Evolutionary conservation across 2,888 invertebrate genomes (phyloP), one percentile per base, ranked within the genome.

Genomic region (Papilio demoleus): DNA sequence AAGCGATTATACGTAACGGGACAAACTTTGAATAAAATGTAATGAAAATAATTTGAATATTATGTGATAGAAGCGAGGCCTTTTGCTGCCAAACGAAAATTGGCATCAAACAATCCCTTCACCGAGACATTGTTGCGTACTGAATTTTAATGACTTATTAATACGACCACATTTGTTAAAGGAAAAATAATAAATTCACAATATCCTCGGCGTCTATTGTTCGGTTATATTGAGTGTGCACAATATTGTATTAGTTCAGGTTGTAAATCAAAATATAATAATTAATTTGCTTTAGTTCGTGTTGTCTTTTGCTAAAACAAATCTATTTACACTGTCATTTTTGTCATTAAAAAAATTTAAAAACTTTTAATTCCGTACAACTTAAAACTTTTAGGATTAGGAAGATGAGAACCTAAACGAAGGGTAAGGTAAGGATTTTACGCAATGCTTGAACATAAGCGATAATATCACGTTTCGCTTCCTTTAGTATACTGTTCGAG

Each of bases 91-190:
- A 74, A 70, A 67, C 68, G 68, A 75, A 75, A 75, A 78, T 77
- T 78, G 76, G 76, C 77, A 81, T 62, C 73, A 73, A 70, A 68
- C 71, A 61, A 71, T 68, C 76, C 75, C 73, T 74, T 77, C 76
- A 76, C 78, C 70, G 64, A 53, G 72, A 67, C 70, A 45, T 72
- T 68, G 73, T 65, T 73, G 76, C 73, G 78, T 67, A 72, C 72
- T 76, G 81, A 81, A 82, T 82, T 77, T 73, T 74, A 81, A 82
- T 81, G 70, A 56, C 68, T 66, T 73, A 72, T 74, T 73, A 75
- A 75, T 71, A 74, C 72, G 70, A 72, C 67, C 71, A 74, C 72
- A 71, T 73, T 71, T 72, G 70, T 74, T 76, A 77, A 74, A 76
- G 77, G 77, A 76, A 78, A 77, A 77, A 75, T 75, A 71, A 64